Evolutionary conservation across 2,113 vertebrate species (phyloP).

Genomic region (Ploceus nigricollis): DNA sequence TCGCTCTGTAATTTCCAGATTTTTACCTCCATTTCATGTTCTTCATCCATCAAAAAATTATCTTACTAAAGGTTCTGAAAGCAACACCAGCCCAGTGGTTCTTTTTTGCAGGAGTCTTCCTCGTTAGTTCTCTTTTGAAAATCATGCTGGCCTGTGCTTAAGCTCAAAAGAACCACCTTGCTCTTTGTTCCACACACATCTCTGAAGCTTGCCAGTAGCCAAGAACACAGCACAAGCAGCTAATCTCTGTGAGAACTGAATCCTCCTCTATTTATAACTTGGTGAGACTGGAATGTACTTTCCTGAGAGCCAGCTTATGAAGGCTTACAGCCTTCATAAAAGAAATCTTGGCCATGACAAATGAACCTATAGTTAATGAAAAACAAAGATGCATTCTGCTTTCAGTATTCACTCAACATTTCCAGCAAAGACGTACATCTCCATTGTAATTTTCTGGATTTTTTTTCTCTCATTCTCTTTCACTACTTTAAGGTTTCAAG

Average conservation of each 20-base stretch:
- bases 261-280: background rate
- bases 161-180: fast-evolving
- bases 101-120: background rate
- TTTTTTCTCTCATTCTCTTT: background rate
- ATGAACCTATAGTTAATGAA: background rate
- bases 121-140: background rate
- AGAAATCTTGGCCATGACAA: background rate
- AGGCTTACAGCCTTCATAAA: background rate
- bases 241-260: background rate
- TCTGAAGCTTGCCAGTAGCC: background rate
- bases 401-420: background rate
- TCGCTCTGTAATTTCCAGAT: background rate
- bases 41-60: background rate
- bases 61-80: background rate
- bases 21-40: background rate
- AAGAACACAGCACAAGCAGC: background rate
- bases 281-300: background rate
- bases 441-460: background rate
- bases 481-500: background rate
- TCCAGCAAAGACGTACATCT: background rate
- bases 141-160: background rate
- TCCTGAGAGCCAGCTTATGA: background rate
- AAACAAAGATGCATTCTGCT: background rate
- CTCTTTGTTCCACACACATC: background rate
- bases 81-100: background rate